These are phyloP conservation scores for Trachelus iudaicus DNA, from an alignment of 2,888 invertebrate species.

Conservation along the genomic window DNA sequence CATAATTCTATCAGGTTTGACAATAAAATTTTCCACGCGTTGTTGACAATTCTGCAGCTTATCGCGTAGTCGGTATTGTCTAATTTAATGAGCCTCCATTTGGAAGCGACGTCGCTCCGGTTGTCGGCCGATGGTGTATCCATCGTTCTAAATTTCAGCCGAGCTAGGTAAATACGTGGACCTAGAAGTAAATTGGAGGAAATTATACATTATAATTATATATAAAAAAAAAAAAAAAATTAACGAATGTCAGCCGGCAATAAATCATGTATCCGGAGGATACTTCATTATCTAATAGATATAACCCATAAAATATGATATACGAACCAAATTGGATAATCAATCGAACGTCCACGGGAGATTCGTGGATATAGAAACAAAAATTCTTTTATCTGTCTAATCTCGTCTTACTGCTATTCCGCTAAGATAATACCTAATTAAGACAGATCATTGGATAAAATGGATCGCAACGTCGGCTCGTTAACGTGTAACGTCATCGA, in stretches of 20 bases:
- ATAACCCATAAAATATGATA: background rate
- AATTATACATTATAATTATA: background rate
- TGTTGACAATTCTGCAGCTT: constrained; percentile 20
- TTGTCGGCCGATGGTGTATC: background rate
- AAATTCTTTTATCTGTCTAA: background rate
- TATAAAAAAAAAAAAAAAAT: no score
- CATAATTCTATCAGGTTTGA: constrained; percentile 42
- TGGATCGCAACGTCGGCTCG: background rate
- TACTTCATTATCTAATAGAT: background rate
- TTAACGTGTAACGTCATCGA: background rate
- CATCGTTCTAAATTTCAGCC: background rate
- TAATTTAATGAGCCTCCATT: constrained; percentile 26
- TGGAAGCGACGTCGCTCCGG: background rate
- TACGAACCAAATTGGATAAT: background rate
- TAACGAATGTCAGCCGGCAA: background rate
- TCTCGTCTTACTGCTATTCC: background rate
- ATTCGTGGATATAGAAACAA: background rate
- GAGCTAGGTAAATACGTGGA: background rate
- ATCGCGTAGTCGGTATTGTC: constrained; percentile 27
- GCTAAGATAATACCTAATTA: background rate
- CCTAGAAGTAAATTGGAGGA: background rate
- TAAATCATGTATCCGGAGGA: background rate
- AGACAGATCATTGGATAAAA: background rate
- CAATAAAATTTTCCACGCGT: constrained; percentile 30
- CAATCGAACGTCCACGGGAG: background rate